A percentile compares a stretch with the other conserved stretches of the same genome.
phyloP scores from a whole-genome alignment of 2,888 invertebrate genomes.

The Chironomus tentans region DNA sequence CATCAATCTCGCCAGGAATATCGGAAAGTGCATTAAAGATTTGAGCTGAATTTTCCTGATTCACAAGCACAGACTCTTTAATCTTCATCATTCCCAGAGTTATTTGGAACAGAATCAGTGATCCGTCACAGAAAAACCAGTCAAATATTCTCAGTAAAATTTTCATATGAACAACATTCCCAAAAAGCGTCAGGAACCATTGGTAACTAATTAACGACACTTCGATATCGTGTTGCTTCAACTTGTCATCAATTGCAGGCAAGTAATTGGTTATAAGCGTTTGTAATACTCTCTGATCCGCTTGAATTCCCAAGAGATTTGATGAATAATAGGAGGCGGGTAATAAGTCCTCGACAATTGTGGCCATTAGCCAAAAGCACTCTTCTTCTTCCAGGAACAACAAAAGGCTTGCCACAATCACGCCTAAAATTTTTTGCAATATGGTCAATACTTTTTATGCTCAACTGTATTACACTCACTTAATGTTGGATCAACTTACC shows the following conservation, averaged over 20 bases:
- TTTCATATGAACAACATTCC: constrained; percentile 93
- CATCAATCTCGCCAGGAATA: constrained; percentile 88
- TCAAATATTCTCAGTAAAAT: constrained; percentile 91
- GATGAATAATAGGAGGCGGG: constrained; percentile 97
- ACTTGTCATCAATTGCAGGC: constrained; percentile 79
- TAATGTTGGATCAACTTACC: too few species aligned
- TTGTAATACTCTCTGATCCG: constrained; percentile 91
- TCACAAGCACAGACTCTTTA: constrained; percentile 69
- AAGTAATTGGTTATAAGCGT: constrained; percentile 83
- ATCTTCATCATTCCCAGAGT: constrained; percentile 92
- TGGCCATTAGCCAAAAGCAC: constrained; percentile 98
- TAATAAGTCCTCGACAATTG: constrained; percentile 95
- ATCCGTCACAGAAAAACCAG: constrained; percentile 92
- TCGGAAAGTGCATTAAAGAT: constrained; percentile 96
- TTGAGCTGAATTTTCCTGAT: constrained; percentile 90
- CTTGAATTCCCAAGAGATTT: constrained; percentile 79
- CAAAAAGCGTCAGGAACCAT: constrained; percentile 96
- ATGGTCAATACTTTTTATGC: constrained; percentile 45
- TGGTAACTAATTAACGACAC: constrained; percentile 90
- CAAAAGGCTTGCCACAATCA: constrained; percentile 87
- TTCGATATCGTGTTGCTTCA: constrained; percentile 91
- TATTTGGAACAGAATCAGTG: constrained; percentile 85
- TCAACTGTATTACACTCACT: too few species aligned
- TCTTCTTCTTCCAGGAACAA: constrained; percentile 96
- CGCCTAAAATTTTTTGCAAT: constrained; percentile 67